Conservation (phyloP, 53 echinoderm and acorn worm species). For the Apostichopus leukothele region DNA sequence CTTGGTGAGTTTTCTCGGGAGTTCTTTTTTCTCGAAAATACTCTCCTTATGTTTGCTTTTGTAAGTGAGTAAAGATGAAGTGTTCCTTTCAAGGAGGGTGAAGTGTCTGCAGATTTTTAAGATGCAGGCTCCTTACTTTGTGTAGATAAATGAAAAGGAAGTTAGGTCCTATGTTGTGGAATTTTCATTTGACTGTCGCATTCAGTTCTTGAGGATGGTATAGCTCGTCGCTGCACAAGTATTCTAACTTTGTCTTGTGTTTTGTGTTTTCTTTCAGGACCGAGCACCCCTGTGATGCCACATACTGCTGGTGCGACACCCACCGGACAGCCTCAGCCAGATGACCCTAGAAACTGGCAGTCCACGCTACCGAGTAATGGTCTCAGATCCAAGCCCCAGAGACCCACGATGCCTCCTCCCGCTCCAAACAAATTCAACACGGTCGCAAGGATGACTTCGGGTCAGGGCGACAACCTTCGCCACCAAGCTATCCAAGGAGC, state of each 20-base stretch:
- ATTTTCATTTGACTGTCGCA: too few species aligned
- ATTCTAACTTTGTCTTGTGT: neutral
- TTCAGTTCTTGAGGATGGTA: too few species aligned
- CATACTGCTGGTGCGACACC: neutral
- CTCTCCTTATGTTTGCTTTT: too few species aligned
- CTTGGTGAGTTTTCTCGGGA: too few species aligned
- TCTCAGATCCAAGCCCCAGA: neutral
- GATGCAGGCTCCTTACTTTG: too few species aligned
- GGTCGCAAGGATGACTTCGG: slow-evolving; percentile 71
- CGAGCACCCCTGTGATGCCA: neutral
- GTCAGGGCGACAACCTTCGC: slow-evolving; percentile 13
- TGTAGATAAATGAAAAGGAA: too few species aligned
- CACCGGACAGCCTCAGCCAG: neutral
- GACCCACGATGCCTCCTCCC: slow-evolving; percentile 30
- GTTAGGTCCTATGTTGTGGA: too few species aligned
- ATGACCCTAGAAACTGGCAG: slow-evolving; percentile 1
- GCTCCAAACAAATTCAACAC: slow-evolving; percentile 71
- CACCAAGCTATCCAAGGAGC: slow-evolving; percentile 9
- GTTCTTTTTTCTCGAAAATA: too few species aligned
- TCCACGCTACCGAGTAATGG: slow-evolving; percentile 27
- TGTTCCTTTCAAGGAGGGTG: too few species aligned
- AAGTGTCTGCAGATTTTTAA: too few species aligned
- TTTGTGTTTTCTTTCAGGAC: neutral
- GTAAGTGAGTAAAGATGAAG: too few species aligned
- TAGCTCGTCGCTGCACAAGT: neutral